Evolutionary conservation across 2,888 invertebrate genomes (phyloP), one percentile per base, ranked within the genome.

Genomic region (Drosophila recens): DNA sequence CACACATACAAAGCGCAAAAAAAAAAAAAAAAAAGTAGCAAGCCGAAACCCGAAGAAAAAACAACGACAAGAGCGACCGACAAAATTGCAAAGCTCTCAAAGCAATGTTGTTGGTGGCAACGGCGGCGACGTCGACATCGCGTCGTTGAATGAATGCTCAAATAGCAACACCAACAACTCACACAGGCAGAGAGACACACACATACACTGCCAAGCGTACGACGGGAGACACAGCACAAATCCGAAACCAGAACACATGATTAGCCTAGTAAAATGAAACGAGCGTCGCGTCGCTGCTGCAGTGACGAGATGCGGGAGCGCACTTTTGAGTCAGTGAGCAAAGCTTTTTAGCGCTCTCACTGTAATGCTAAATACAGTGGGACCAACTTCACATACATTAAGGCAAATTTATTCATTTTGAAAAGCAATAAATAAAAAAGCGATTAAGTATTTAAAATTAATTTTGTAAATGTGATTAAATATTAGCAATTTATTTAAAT

Each of bases 161-260:
- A 81, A 71, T 70, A 80, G 57, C 69, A 80, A 65, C 76, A 75
- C 48, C 68, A 80, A 66, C 67, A 70, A 53, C 59, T 34, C 15
- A 30, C 38, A 43, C 36, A 54, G 34, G 30, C 30, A 30, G 6
- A 30, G 8, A 30, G 27, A 30, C 27, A 36, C 52, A 45, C 30
- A 59, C 30, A 45, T 27, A 48, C 42, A 56, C 54, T 30, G 53
- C 38, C 52, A 48, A 27, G 51, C 49, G 20, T 42, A 36, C 38
- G 17, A 10, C 42, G 42, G 42, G 42, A 42, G 73, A 71, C 68
- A 71, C 67, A 74, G 59, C 78, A 88, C 89, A 86, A 85, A 85
- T 89, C 79, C 72, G 82, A 91, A 90, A 91, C 87, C 90, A 90
- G 91, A 89, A 87, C 90, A 91, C 83, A 91, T 91, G 91, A 91